Evolutionary conservation across 1,140 invertebrate genomes (phyloP).

Genomic region (Drosophila orosa): DNA sequence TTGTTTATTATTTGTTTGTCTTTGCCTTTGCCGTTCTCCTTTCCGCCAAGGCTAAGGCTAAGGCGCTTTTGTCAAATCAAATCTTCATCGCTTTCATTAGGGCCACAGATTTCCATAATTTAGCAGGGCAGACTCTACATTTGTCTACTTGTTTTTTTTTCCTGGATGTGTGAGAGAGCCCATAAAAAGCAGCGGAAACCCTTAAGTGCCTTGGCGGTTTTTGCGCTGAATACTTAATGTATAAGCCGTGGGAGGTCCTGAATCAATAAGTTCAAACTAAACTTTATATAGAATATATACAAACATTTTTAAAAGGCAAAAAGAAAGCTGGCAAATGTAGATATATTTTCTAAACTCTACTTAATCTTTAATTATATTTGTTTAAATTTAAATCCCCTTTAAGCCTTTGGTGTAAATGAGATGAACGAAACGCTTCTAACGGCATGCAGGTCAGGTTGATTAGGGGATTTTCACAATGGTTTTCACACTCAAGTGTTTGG

Average conservation of each 20-base stretch:
- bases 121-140: constrained; percentile 13
- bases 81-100: constrained; percentile 54
- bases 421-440: constrained; percentile 33
- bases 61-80: constrained; percentile 59
- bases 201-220: constrained; percentile 10
- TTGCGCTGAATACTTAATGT: constrained; percentile 7
- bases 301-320: neutral
- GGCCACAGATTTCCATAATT: constrained; percentile 47
- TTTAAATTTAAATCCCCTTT: neutral
- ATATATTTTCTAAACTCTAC: too few relatives aligned
- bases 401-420: constrained; percentile 10
- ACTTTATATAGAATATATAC: neutral
- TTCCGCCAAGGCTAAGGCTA: too few relatives aligned
- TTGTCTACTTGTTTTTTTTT: neutral
- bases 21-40: constrained; percentile 1
- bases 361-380: neutral
- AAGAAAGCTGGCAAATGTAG: too few relatives aligned
- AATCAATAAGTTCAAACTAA: constrained; percentile 6
- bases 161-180: neutral
- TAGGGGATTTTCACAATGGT: constrained; percentile 36
- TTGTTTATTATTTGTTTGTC: constrained; percentile 45
- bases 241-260: neutral
- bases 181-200: constrained; percentile 5
- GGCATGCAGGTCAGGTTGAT: constrained; percentile 48
- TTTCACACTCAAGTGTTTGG: constrained; percentile 34